A percentile compares a stretch with the other conserved stretches of the same genome.
Conservation (phyloP, 2,888 invertebrate species). For the Trisateles emortualis region DNA sequence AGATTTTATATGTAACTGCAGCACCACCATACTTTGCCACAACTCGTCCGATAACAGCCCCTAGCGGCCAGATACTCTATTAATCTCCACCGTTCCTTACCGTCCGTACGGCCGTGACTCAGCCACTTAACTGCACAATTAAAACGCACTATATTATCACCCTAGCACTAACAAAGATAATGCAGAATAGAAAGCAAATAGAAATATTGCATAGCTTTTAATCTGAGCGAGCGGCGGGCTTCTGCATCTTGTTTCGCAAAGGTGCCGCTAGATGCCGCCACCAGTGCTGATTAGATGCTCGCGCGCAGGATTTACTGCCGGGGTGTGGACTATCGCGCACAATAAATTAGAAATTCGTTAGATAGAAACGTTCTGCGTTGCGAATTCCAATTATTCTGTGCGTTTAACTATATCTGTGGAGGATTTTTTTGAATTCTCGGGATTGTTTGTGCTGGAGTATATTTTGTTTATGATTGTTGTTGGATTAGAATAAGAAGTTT, state of each 20-base stretch:
- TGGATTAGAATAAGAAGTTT: background rate
- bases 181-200: slow-evolving; percentile 59
- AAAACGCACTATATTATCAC: slow-evolving; percentile 36
- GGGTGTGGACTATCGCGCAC: slow-evolving; percentile 74
- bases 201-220: slow-evolving; percentile 67
- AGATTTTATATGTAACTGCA: slow-evolving; percentile 4
- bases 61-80: slow-evolving; percentile 18
- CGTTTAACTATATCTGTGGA: slow-evolving; percentile 38
- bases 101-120: slow-evolving; percentile 40
- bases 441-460: slow-evolving; percentile 26
- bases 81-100: slow-evolving; percentile 39
- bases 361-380: slow-evolving; percentile 77
- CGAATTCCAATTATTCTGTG: slow-evolving; percentile 79
- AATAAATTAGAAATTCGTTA: slow-evolving; percentile 86
- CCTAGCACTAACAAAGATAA: slow-evolving; percentile 22
- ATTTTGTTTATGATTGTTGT: slow-evolving; percentile 15
- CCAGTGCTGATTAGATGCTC: slow-evolving; percentile 77
- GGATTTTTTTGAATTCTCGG: slow-evolving; percentile 33
- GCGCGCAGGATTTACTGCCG: slow-evolving; percentile 78
- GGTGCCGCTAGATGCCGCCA: slow-evolving; percentile 82
- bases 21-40: background rate
- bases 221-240: slow-evolving; percentile 60
- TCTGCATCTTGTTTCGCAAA: slow-evolving; percentile 80
- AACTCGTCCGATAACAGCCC: slow-evolving; percentile 4
- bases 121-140: slow-evolving; percentile 52